A percentile compares a stretch with the other conserved stretches of the same genome.
Evolutionary conservation across 2,113 vertebrate species (phyloP).

Genomic region (Xyrauchen texanus): DNA sequence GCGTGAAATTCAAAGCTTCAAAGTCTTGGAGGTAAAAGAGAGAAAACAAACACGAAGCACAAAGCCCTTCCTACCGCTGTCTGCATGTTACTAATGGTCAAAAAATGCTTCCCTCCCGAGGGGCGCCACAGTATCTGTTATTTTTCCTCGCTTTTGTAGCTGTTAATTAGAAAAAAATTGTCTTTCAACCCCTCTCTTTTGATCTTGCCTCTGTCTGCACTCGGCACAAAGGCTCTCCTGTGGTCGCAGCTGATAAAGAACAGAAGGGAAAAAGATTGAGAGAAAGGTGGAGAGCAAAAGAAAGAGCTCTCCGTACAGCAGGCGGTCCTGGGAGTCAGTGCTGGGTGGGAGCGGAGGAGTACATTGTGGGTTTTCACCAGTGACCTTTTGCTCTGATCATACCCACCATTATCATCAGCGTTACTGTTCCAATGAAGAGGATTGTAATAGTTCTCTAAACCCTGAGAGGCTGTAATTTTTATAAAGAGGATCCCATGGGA

Average conservation of each 20-base stretch:
- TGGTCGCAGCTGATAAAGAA: constrained; percentile 62
- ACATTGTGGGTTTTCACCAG: constrained; percentile 48
- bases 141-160: constrained; percentile 61
- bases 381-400: constrained; percentile 71
- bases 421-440: constrained; percentile 64
- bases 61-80: constrained; percentile 14
- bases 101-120: constrained; percentile 58
- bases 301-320: constrained; percentile 34
- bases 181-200: constrained; percentile 65
- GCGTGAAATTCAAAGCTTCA: neutral
- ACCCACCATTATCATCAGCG: constrained; percentile 66
- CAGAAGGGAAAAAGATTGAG: constrained; percentile 29
- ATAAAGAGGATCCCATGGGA: constrained; percentile 21
- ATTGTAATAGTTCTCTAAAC: constrained; percentile 58
- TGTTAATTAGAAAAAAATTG: constrained; percentile 72
- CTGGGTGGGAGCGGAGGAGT: constrained; percentile 16
- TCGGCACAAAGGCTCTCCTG: constrained; percentile 71
- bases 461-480: constrained; percentile 49
- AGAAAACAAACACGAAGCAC: constrained; percentile 44
- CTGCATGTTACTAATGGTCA: constrained; percentile 64
- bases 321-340: constrained; percentile 56
- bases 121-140: constrained; percentile 50
- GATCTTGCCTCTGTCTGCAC: constrained; percentile 63
- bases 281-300: too few species aligned
- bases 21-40: constrained; percentile 4